Evolutionary conservation across 1,140 invertebrate species (phyloP), one percentile per base, ranked within the genome.

Genomic region (Parasteatoda tepidariorum): DNA sequence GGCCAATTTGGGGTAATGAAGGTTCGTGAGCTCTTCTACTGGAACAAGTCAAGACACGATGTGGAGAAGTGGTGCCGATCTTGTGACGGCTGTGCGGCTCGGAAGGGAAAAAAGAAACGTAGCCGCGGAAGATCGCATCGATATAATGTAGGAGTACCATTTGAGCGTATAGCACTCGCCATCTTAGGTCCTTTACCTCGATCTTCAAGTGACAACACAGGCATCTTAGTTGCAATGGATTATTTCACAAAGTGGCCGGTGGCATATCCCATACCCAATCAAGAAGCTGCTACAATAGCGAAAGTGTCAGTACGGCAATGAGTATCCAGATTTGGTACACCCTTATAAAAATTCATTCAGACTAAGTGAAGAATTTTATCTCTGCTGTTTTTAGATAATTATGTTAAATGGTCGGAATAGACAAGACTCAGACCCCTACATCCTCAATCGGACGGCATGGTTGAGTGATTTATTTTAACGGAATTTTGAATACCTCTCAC

Each of bases 221-320:
- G 88, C 85, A 87, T 90, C 11, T 54, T 89, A 6, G 88, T 89
- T 2, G 64, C 88, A n/a, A 81, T 84, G 66, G 88, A 89, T 84
- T 81, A 86, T 83, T 90, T 90, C 82, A 90, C 86, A 9, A 90
- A 89, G 78, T 90, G 87, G 86, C 79, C 87, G 2, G 89, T 89
- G 83, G 86, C 85, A 26, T 87, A 87, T 78, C 75, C 88, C 0
- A 84, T 89, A 9, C 87, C 87, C 9, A 87, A 90, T 81, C 87
- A 89, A 85, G 86, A 88, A 78, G 88, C 88, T 0, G 59, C 76
- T 57, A 89, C 88, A 3, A 84, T 89, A 13, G 90, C 88, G 5
- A 83, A 87, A 28, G 85, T 84, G 2, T 84, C 90, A 18, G 86
- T 90, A 3, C 75, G 87, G 30, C 83, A 89, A 24, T 75, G 87